phyloP scores from a whole-genome alignment of 2,113 vertebrate species.

The Platanista minor region DNA sequence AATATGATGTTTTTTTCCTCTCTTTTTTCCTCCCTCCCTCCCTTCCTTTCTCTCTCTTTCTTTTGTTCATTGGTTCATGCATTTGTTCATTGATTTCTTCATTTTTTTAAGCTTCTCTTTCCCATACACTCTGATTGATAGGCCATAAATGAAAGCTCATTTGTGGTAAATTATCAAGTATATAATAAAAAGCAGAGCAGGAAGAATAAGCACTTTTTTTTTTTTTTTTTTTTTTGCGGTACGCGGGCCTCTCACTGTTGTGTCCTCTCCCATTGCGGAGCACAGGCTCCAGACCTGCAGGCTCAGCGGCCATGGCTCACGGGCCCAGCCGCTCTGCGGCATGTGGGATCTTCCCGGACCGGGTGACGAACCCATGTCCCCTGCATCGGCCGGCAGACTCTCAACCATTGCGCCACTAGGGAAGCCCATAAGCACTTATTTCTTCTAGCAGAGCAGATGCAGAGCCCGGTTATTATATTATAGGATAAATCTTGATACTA shows the following conservation, averaged over 20 bases:
- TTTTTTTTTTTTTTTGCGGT: too few relatives aligned
- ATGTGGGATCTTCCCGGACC: too few relatives aligned
- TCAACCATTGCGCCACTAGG: too few relatives aligned
- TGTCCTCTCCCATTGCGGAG: too few relatives aligned
- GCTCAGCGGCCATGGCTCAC: too few relatives aligned
- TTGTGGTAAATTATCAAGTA: background rate
- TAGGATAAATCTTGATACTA: background rate
- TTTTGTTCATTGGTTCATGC: background rate
- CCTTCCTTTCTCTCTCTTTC: background rate
- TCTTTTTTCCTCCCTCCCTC: accelerated
- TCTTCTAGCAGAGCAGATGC: background rate
- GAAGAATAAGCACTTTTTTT: background rate
- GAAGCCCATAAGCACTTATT: background rate
- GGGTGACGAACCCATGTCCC: too few relatives aligned
- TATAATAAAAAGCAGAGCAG: background rate
- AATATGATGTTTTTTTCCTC: background rate
- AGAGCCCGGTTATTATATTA: background rate
- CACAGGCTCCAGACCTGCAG: too few relatives aligned
- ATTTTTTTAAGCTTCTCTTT: conserved; percentile 12
- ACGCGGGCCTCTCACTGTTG: too few relatives aligned
- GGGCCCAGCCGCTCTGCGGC: too few relatives aligned
- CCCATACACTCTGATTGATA: conserved; percentile 16
- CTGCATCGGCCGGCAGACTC: too few relatives aligned
- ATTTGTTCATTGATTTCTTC: background rate
- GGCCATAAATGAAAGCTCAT: conserved; percentile 29